Percentiles rank a stretch among this genome's conserved stretches.
These are phyloP conservation scores for Sylvia borin DNA, from an alignment of 2,797 vertebrate genomes.

Conservation along the genomic window DNA sequence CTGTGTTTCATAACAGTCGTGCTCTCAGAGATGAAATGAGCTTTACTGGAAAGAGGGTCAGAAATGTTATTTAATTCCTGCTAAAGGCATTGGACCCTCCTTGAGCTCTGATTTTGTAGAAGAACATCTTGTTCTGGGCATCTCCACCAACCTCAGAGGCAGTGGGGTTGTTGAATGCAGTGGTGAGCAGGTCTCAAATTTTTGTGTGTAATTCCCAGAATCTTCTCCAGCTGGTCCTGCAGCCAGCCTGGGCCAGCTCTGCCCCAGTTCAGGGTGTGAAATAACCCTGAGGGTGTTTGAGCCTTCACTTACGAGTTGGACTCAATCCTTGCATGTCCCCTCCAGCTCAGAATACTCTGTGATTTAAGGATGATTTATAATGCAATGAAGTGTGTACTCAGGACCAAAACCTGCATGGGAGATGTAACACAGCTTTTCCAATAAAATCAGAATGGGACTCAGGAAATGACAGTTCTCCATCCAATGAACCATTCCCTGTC, in stretches of 20 bases:
- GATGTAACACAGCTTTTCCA: not conserved
- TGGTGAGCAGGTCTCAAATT: not conserved
- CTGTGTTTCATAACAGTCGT: not conserved
- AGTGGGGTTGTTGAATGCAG: not conserved
- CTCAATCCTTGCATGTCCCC: not conserved
- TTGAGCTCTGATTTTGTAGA: not conserved
- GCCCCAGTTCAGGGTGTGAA: accelerated
- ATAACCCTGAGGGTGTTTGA: not conserved
- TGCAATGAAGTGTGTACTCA: not conserved
- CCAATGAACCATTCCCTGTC: not conserved
- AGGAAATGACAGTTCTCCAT: not conserved
- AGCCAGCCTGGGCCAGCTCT: not conserved
- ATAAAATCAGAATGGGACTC: not conserved
- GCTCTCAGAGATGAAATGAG: not conserved
- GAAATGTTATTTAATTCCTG: not conserved
- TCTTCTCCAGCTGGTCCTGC: not conserved
- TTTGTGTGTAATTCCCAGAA: not conserved
- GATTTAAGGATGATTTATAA: not conserved
- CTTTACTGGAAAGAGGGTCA: not conserved
- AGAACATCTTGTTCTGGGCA: not conserved
- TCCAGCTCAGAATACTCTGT: not conserved
- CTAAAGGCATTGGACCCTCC: not conserved
- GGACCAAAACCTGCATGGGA: not conserved
- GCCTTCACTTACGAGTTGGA: not conserved
- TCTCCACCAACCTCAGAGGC: not conserved